A percentile compares a stretch with the other conserved stretches of the same genome.
Conservation (phyloP, 2,113 vertebrate genomes). For the Serilophus lunatus region DNA sequence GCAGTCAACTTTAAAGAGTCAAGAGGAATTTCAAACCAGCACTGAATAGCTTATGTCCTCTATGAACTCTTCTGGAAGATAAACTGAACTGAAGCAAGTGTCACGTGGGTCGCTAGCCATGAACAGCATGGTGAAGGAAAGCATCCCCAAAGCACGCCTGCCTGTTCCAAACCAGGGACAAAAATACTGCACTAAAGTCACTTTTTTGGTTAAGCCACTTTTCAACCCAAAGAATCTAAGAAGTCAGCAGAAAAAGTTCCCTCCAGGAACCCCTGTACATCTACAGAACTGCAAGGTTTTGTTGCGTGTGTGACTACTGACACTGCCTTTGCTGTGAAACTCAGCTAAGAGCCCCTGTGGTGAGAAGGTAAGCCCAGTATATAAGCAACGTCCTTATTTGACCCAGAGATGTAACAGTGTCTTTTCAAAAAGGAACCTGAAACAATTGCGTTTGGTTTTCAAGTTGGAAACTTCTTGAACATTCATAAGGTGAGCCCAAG, state of each 20-base stretch:
- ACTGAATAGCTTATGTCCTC: constrained; percentile 16
- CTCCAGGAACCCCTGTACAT: not conserved
- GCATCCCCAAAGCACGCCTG: not conserved
- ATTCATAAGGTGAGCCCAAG: not conserved
- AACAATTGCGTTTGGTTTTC: not conserved
- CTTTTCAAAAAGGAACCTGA: not conserved
- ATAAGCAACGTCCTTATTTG: not conserved
- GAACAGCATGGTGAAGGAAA: not conserved
- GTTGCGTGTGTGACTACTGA: not conserved
- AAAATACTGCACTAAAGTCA: not conserved
- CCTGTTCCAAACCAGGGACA: not conserved
- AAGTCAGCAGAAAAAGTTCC: not conserved
- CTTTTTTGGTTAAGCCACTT: not conserved
- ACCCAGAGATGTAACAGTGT: not conserved
- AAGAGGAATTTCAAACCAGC: constrained; percentile 37
- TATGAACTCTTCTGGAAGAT: not conserved
- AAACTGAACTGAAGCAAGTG: not conserved
- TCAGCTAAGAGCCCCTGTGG: not conserved
- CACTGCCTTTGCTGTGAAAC: not conserved
- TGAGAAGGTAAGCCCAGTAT: not conserved
- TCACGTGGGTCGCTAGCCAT: not conserved
- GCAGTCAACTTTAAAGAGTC: constrained; percentile 48
- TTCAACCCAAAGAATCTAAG: not conserved
- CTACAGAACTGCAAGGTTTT: not conserved
- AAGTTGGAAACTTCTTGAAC: not conserved